Evolutionary conservation across 2,797 vertebrate species (phyloP).

Genomic region (Okamejei kenojei): DNA sequence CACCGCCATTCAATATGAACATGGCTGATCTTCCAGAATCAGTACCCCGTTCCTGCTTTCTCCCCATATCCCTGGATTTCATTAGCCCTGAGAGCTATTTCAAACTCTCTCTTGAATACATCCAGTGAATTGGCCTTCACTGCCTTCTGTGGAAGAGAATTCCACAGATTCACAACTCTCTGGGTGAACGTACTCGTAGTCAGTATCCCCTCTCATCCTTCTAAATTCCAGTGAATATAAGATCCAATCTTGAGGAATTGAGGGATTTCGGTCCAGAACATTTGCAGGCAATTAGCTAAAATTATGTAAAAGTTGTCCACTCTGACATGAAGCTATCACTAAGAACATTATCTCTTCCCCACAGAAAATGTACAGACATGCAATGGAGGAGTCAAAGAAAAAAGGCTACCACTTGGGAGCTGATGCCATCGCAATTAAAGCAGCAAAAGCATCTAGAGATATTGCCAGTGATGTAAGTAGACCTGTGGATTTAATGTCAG

Average conservation of each 20-base stretch:
- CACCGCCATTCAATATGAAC: no score
- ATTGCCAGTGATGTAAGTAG: constrained; percentile 39
- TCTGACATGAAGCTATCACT: background rate
- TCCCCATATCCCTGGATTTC: no score
- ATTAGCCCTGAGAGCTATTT: no score
- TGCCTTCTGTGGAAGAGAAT: no score
- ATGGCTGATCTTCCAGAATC: no score
- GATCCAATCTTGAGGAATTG: background rate
- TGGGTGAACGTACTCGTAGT: no score
- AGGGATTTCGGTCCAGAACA: background rate
- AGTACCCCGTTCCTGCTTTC: no score
- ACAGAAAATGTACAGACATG: constrained; percentile 40
- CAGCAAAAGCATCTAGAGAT: constrained; percentile 36
- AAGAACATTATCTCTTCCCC: background rate
- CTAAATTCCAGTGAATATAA: no score
- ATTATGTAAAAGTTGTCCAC: background rate
- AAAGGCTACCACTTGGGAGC: constrained; percentile 21
- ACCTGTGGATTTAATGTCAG: background rate
- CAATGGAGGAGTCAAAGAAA: constrained; percentile 37
- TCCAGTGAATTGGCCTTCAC: no score
- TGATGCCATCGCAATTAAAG: constrained; percentile 36
- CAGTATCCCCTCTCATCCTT: no score
- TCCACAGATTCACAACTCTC: no score
- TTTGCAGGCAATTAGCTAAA: background rate
- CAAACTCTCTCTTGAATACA: no score